Conservation (phyloP, 2,113 vertebrate genomes). For the Petromus typicus region DNA sequence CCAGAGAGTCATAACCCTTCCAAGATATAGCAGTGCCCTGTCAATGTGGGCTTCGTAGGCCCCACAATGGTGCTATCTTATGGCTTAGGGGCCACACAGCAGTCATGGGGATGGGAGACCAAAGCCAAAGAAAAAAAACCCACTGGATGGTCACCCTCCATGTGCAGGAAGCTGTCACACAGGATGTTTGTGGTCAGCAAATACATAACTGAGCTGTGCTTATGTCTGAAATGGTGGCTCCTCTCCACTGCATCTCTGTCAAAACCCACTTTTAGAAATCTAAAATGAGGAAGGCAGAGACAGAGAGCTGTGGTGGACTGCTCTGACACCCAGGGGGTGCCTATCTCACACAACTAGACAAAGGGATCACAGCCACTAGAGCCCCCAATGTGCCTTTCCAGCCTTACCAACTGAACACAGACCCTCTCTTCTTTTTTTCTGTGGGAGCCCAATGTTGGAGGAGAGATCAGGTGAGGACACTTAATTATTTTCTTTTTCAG, state of each 20-base stretch:
- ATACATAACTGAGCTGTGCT: too few species aligned
- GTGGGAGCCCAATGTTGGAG: neutral
- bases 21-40: neutral
- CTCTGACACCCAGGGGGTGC: neutral
- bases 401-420: neutral
- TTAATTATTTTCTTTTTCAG: constrained; percentile 73
- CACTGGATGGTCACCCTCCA: neutral
- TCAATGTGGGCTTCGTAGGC: neutral
- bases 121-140: neutral
- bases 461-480: neutral
- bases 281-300: neutral
- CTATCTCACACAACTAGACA: neutral
- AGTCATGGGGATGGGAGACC: neutral
- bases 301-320: neutral
- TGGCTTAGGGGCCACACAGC: neutral
- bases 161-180: neutral
- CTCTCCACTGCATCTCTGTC: neutral
- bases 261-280: neutral
- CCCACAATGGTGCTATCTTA: neutral
- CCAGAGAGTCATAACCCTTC: neutral
- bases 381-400: neutral
- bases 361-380: rapidly evolving
- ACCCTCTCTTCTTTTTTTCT: neutral
- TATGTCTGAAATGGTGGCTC: neutral
- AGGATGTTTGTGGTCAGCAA: neutral